Evolutionary conservation across 92 coral and sea anemone genomes (phyloP).

Genomic region (Phenganax stokvisi): DNA sequence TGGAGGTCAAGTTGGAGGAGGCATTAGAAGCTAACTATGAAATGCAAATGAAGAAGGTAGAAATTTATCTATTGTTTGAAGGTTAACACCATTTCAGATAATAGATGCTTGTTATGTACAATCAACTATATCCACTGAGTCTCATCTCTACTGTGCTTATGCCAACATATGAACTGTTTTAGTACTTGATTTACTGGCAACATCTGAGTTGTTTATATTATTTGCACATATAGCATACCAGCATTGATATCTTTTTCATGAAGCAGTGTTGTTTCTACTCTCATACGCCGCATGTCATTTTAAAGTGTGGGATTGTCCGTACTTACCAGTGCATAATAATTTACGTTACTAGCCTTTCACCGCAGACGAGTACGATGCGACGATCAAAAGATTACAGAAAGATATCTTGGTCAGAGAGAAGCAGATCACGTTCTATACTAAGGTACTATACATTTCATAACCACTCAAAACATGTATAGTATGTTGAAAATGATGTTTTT

Average conservation of each 20-base stretch:
- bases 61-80: background rate
- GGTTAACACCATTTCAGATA: no score
- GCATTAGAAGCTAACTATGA: slow-evolving; percentile 45
- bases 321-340: background rate
- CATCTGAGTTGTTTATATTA: no score
- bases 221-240: no score
- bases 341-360: slow-evolving; percentile 34
- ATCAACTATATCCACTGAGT: no score
- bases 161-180: no score
- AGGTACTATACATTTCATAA: slow-evolving; percentile 32
- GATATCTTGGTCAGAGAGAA: slow-evolving; percentile 72
- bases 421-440: slow-evolving; percentile 57
- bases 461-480: background rate
- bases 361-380: slow-evolving; percentile 58
- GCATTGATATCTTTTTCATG: no score
- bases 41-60: slow-evolving; percentile 36
- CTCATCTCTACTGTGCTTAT: no score
- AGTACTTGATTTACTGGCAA: no score
- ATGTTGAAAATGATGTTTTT: background rate
- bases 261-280: no score
- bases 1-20: slow-evolving; percentile 14
- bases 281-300: no score
- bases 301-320: no score
- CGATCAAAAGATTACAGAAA: slow-evolving; percentile 75
- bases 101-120: no score